phyloP scores from a whole-genome alignment of 2,888 invertebrate genomes.

The Hetaerina titia region DNA sequence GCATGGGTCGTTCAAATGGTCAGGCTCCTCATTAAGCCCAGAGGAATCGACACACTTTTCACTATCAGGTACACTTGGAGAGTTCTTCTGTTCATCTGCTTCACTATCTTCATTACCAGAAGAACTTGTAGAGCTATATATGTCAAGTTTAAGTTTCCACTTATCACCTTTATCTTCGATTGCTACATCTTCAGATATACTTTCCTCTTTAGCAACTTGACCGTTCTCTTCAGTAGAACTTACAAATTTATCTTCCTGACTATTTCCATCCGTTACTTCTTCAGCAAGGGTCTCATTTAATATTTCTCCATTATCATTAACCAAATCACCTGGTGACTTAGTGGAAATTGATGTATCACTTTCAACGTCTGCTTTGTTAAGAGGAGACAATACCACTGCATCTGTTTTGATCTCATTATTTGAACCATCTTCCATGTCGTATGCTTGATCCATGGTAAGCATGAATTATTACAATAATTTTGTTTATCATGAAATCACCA shows the following conservation, averaged over 20 bases:
- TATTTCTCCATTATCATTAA: not conserved
- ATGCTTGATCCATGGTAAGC: constrained; percentile 28
- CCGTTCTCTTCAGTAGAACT: not conserved
- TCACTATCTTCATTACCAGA: constrained; percentile 44
- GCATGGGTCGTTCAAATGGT: not conserved
- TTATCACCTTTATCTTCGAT: constrained; percentile 14
- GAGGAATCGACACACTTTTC: not conserved
- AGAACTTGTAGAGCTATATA: constrained; percentile 58
- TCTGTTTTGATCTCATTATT: constrained; percentile 34
- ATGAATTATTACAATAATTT: not conserved
- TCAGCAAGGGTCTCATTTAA: not conserved
- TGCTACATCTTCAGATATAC: not conserved
- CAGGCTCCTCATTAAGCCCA: not conserved
- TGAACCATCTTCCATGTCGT: constrained; percentile 1
- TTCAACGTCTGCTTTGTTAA: constrained; percentile 4
- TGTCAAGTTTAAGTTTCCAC: constrained; percentile 46
- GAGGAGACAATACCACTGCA: not conserved
- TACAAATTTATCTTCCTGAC: not conserved
- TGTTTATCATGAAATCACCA: not conserved
- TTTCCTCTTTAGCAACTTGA: not conserved
- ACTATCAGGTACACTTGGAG: not conserved
- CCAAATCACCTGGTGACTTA: not conserved
- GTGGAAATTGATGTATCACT: constrained; percentile 12
- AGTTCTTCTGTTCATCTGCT: constrained; percentile 25
- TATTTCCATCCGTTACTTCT: not conserved